These are phyloP conservation scores for Lithodes maja DNA, from an alignment of 2,888 invertebrate species.

Conservation along the genomic window DNA sequence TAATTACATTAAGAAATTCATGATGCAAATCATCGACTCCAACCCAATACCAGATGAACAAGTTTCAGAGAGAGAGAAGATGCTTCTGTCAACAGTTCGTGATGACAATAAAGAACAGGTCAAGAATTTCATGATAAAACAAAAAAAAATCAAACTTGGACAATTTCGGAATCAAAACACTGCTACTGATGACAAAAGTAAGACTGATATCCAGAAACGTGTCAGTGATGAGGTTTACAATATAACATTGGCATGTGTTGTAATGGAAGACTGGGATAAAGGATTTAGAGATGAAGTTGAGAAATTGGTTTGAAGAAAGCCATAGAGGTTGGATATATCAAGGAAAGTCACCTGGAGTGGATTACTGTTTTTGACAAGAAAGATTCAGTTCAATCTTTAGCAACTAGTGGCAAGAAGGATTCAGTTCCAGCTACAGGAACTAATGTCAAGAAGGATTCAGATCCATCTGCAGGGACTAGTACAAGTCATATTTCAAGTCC, in stretches of 20 bases:
- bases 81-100: neutral
- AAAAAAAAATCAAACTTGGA: conserved; percentile 1
- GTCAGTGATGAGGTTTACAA: conserved; percentile 20
- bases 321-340: conserved; percentile 20
- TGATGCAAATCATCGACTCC: neutral
- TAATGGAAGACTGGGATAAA: conserved; percentile 30
- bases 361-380: conserved; percentile 19
- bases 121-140: neutral
- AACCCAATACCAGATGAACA: neutral
- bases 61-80: conserved; percentile 31
- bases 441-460: no score
- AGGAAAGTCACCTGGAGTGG: conserved; percentile 37
- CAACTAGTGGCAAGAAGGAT: no score
- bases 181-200: neutral
- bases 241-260: neutral
- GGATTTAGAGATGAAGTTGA: conserved; percentile 23
- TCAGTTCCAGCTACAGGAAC: no score
- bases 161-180: neutral
- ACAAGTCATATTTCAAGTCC: neutral
- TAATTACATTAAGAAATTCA: no score
- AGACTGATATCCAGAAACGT: neutral
- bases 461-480: neutral
- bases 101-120: neutral
- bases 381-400: no score
- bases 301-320: conserved; percentile 30